Conservation (phyloP, 2,888 invertebrate genomes). For the Tetragnatha montana region DNA sequence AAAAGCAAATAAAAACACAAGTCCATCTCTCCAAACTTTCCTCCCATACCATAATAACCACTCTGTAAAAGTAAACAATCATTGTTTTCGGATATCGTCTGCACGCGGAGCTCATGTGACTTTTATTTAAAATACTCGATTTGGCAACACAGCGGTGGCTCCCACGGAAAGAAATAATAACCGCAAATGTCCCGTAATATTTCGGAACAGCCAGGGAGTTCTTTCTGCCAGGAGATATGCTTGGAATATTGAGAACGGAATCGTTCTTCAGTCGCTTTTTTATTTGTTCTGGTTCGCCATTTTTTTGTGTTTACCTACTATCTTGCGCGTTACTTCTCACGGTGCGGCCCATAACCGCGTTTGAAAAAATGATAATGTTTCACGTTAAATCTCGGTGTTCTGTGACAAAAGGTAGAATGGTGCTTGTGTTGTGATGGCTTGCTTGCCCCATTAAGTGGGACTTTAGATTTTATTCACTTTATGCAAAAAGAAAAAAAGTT, state of each 20-base stretch:
- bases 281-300: background rate
- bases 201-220: background rate
- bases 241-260: background rate
- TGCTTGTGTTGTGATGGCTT: too few relatives aligned
- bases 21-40: background rate
- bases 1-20: background rate
- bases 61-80: background rate
- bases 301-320: background rate
- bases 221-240: background rate
- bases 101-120: background rate
- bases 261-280: background rate
- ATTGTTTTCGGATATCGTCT: background rate
- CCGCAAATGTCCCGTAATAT: background rate
- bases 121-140: background rate
- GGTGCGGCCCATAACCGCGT: background rate
- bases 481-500: too few relatives aligned
- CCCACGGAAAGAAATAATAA: background rate
- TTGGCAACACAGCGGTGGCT: background rate
- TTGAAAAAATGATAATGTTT: conserved; percentile 17
- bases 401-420: too few relatives aligned
- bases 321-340: background rate
- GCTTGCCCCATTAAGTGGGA: too few relatives aligned
- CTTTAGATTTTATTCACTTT: too few relatives aligned
- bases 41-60: background rate
- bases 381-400: conserved; percentile 20